Evolutionary conservation across 2,797 vertebrate species (phyloP).

Genomic region (Pipistrellus nathusii): DNA sequence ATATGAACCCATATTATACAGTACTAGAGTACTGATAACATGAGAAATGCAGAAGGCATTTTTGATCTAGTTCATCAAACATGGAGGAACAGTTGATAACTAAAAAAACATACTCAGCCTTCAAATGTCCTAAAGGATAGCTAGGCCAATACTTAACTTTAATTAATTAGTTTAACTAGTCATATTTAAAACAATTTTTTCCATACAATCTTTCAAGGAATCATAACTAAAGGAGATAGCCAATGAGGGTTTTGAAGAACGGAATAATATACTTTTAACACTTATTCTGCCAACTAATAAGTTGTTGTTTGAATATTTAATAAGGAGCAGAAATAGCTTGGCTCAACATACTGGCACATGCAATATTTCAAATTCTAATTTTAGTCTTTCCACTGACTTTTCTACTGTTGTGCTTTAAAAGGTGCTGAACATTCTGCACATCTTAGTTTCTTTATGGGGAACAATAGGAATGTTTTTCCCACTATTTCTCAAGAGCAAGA

Average conservation of each 20-base stretch:
- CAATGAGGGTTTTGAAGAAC: slow-evolving; percentile 35
- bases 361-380: slow-evolving; percentile 44
- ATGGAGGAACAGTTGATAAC: not conserved
- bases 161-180: slow-evolving; percentile 53
- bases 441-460: slow-evolving; percentile 31
- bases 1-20: not conserved
- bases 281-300: slow-evolving; percentile 51
- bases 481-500: not conserved
- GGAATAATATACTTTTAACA: slow-evolving; percentile 34
- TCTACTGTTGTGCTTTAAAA: slow-evolving; percentile 46
- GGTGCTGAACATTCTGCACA: not conserved
- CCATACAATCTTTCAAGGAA: slow-evolving; percentile 14
- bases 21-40: not conserved
- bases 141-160: not conserved
- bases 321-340: slow-evolving; percentile 37
- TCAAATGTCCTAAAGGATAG: slow-evolving; percentile 31
- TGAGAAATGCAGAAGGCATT: not conserved
- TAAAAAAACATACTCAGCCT: not conserved
- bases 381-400: slow-evolving; percentile 46
- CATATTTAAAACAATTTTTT: not conserved
- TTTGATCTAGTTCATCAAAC: slow-evolving; percentile 18
- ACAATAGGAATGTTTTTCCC: not conserved
- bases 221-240: slow-evolving; percentile 14
- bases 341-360: slow-evolving; percentile 44
- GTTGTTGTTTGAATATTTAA: slow-evolving; percentile 36